These are phyloP conservation scores for Spheniscus humboldti DNA, from an alignment of 2,797 vertebrate species.

Conservation along the genomic window DNA sequence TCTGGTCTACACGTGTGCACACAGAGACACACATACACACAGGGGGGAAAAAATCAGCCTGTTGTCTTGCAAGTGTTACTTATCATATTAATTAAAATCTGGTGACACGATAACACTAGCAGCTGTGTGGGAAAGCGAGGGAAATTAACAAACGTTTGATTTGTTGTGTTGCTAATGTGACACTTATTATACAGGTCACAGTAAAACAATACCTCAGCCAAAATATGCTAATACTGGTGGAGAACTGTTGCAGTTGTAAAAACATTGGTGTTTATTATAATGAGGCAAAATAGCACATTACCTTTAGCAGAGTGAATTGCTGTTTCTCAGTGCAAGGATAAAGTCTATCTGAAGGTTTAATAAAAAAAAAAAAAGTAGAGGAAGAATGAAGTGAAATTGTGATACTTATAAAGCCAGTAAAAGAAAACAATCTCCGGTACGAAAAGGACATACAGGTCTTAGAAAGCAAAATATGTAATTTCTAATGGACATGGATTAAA, in stretches of 20 bases:
- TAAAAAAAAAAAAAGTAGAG: not conserved
- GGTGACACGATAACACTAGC: conserved; percentile 92
- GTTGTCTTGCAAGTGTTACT: conserved; percentile 97
- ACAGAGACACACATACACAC: conserved; percentile 77
- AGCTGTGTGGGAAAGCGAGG: conserved; percentile 93
- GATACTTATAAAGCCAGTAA: not conserved
- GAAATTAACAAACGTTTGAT: conserved; percentile 97
- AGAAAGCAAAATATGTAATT: conserved; percentile 16
- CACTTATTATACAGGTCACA: conserved; percentile 99
- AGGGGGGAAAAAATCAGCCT: conserved; percentile 77
- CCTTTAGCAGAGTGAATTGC: conserved; percentile 66
- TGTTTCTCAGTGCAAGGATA: conserved; percentile 25
- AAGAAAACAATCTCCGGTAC: not conserved
- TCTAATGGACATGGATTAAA: conserved; percentile 19
- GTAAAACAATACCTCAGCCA: conserved; percentile 94
- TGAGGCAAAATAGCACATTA: conserved; percentile 74
- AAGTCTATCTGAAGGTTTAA: conserved; percentile 26
- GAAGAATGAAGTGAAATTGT: conserved; percentile 10
- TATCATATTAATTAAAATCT: conserved; percentile 99
- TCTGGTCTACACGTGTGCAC: conserved; percentile 78
- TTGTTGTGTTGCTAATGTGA: conserved; percentile 99
- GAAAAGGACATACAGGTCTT: not conserved
- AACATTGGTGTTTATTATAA: conserved; percentile 78
- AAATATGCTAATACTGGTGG: conserved; percentile 89
- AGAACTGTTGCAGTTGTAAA: conserved; percentile 79